Evolutionary conservation across 2,113 vertebrate species (phyloP).

Genomic region (Oryzias woworae): DNA sequence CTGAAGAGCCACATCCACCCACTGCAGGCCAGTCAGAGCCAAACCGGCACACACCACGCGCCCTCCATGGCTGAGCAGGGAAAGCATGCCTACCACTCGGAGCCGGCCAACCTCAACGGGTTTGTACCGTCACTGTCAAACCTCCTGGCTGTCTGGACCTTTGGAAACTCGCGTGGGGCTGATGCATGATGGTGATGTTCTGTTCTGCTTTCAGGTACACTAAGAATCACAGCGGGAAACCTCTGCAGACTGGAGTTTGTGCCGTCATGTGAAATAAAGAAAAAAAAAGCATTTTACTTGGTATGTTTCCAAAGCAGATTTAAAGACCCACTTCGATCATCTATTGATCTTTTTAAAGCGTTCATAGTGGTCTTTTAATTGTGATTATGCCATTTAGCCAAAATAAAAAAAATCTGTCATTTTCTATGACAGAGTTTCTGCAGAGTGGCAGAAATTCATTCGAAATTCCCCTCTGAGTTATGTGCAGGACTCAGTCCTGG

Average conservation of each 20-base stretch:
- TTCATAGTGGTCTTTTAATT: no score
- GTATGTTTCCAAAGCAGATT: conserved; percentile 34
- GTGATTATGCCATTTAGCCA: no score
- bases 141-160: neutral
- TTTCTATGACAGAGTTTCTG: no score
- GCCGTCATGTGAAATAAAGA: conserved; percentile 86
- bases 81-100: conserved; percentile 75
- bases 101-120: conserved; percentile 80
- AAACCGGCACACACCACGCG: conserved; percentile 35
- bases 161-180: neutral
- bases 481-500: no score
- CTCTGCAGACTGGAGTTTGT: conserved; percentile 89
- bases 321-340: no score
- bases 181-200: neutral
- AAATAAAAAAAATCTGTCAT: no score
- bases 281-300: conserved; percentile 35
- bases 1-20: conserved; percentile 60
- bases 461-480: no score
- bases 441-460: no score
- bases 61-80: conserved; percentile 65
- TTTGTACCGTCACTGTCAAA: conserved; percentile 4
- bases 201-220: conserved; percentile 72
- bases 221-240: conserved; percentile 69
- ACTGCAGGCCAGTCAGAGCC: conserved; percentile 67
- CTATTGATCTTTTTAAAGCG: no score